A percentile compares a stretch with the other conserved stretches of the same genome.
Evolutionary conservation across 2,113 vertebrate genomes (phyloP).

Genomic region (Sinocyclocheilus rhinocerous): DNA sequence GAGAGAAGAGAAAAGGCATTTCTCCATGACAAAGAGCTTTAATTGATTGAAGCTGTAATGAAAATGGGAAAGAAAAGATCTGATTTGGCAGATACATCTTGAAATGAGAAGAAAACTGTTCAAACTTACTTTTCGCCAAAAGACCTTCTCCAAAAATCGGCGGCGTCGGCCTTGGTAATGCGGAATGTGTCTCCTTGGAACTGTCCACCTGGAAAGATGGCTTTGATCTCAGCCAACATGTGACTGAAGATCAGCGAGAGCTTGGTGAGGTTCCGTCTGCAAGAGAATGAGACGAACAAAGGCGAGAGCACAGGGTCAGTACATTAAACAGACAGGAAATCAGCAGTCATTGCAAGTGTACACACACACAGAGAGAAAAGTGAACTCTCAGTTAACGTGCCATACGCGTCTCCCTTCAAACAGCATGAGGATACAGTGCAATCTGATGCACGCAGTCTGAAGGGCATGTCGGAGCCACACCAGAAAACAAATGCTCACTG

Average conservation of each 20-base stretch:
- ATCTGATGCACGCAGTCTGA: constrained; percentile 36
- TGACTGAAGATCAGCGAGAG: constrained; percentile 94
- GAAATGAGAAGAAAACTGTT: not conserved
- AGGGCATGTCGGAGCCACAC: not conserved
- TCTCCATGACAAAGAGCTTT: not conserved
- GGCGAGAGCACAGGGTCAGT: constrained; percentile 23
- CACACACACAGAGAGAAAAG: constrained; percentile 26
- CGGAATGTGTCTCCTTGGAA: constrained; percentile 95
- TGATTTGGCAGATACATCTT: not conserved
- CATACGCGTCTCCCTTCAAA: constrained; percentile 21
- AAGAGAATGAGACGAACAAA: constrained; percentile 4
- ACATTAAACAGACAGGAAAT: constrained; percentile 22
- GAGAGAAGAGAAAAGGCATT: not conserved
- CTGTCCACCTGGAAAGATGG: constrained; percentile 90
- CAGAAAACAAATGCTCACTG: constrained; percentile 25
- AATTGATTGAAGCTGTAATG: not conserved
- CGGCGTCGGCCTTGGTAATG: constrained; percentile 95
- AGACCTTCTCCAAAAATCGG: constrained; percentile 95
- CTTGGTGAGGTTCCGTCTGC: constrained; percentile 74
- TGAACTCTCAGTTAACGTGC: constrained; percentile 13
- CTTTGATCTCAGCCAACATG: constrained; percentile 96
- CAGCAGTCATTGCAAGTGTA: constrained; percentile 1
- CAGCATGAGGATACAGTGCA: constrained; percentile 27
- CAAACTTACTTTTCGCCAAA: constrained; percentile 81
- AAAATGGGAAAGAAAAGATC: not conserved